Base-by-base conservation (phyloP, 2,113 vertebrate genomes). In the Oxyruncus cristatus region DNA sequence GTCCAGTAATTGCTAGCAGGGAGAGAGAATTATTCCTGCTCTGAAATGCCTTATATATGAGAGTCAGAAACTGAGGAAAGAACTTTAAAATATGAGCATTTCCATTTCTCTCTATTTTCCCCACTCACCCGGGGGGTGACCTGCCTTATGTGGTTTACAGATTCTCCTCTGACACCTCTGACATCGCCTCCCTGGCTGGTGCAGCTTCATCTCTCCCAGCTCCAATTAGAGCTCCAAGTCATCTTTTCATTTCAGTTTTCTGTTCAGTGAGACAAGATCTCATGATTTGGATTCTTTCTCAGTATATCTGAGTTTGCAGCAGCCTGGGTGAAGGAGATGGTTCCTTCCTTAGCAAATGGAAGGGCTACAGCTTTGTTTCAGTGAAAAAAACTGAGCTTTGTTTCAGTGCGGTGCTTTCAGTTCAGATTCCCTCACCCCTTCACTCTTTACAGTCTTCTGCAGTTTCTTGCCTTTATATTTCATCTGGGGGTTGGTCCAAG, bases 261-360 rank as follows among this genome's bases (percentile, higher is more conserved):
- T 68, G 22, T 52, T 87, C 80, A 66, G 28, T 68, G 33, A 83
- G 93, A 95, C 58, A 32, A 85, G 74, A 89, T 68, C 55, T 93
- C 67, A 56, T 47, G 21, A 6, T 68, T 58, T 56, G 50, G 55
- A 35, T 66, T 78, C 33, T 52, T 53, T 59, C 33, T 46, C 22
- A 11, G 32, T 71, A 95, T 86, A 92, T 97, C 81, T 72, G 92
- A n/a, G 53, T 49, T 72, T 92, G 78, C 88, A 96, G 75, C 63
- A 93, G 72, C 44, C 55, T 80, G 91, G 89, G 52, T 55, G 71
- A 66, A 58, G 70, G 63, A 91, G 41, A 78, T 56, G 61, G 37
- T 32, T 87, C 6, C 1, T 55, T 80, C 62, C 37, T 52, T 33
- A 56, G 67, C 53, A 89, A 78, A 78, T 20, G 35, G 37, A 92